Evolutionary conservation across 2,797 vertebrate genomes (phyloP).

Genomic region (Cygnus olor): DNA sequence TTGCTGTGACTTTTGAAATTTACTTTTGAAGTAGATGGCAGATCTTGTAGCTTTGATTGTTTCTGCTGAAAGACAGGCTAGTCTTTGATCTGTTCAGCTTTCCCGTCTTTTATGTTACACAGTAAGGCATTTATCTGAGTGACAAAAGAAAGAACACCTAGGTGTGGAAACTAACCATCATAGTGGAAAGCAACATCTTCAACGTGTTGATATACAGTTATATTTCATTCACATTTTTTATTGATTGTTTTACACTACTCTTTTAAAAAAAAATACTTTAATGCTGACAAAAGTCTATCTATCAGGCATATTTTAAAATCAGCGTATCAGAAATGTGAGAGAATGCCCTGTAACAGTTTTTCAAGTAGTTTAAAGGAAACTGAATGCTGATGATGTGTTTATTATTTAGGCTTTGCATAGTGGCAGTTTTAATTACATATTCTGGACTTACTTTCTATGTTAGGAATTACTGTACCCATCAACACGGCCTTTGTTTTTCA

Average conservation of each 20-base stretch:
- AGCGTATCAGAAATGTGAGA: neutral
- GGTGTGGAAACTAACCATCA: neutral
- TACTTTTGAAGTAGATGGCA: conserved; percentile 84
- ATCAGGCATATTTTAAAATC: neutral
- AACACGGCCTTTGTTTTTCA: neutral
- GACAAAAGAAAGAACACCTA: conserved; percentile 23
- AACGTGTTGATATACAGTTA: neutral
- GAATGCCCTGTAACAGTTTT: neutral
- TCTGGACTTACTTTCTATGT: neutral
- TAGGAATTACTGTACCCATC: neutral
- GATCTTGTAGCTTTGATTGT: conserved; percentile 81
- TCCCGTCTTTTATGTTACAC: conserved; percentile 68
- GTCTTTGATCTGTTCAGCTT: conserved; percentile 76
- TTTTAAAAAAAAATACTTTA: neutral
- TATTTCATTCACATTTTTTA: neutral
- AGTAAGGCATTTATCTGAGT: conserved; percentile 68
- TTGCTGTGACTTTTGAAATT: conserved; percentile 76
- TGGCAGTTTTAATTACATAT: neutral
- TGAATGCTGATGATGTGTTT: neutral
- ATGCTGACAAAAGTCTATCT: neutral
- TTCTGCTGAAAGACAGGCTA: conserved; percentile 78
- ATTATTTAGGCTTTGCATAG: neutral
- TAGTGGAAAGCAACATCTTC: conserved; percentile 20
- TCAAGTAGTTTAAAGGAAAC: neutral
- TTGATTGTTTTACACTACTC: neutral